These are phyloP conservation scores for Drosophila birchii DNA, from an alignment of 2,888 invertebrate genomes.

Conservation along the genomic window DNA sequence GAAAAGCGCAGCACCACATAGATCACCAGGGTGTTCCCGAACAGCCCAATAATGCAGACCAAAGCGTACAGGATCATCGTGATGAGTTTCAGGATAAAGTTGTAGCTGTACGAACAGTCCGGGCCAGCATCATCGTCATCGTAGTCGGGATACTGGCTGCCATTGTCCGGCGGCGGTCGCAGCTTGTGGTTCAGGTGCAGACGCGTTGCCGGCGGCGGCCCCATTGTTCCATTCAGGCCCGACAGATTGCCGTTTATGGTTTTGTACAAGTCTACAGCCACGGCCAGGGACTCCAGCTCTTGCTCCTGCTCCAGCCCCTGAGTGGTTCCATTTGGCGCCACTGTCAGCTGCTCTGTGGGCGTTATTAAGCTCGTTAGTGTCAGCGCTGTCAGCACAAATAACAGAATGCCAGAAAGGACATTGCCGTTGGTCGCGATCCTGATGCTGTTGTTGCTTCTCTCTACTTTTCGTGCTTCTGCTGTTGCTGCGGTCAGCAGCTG, in stretches of 20 bases:
- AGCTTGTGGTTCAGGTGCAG: constrained; percentile 16
- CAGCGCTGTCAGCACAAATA: constrained; percentile 74
- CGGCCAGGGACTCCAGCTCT: constrained; percentile 28
- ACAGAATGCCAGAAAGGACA: constrained; percentile 63
- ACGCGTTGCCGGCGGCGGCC: constrained; percentile 14
- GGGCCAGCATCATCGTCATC: constrained; percentile 40
- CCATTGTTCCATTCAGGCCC: constrained; percentile 56
- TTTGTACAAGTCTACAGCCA: constrained; percentile 41
- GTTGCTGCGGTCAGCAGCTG: constrained; percentile 60
- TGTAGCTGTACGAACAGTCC: constrained; percentile 86
- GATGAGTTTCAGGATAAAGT: constrained; percentile 86
- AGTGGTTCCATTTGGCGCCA: constrained; percentile 45
- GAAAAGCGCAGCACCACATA: constrained; percentile 95
- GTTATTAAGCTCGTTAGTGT: constrained; percentile 82
- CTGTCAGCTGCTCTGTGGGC: constrained; percentile 70
- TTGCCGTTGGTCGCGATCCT: constrained; percentile 50
- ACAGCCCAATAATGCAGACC: constrained; percentile 93
- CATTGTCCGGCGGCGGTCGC: constrained; percentile 34
- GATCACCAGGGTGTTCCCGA: constrained; percentile 95
- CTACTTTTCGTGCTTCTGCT: constrained; percentile 15
- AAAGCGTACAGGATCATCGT: constrained; percentile 92
- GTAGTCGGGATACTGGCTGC: constrained; percentile 45
- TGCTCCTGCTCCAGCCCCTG: constrained; percentile 21
- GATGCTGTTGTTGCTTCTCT: constrained; percentile 13
- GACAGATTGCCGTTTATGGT: constrained; percentile 63